phyloP scores from a whole-genome alignment of 2,113 vertebrate species.

The Etia nguti region DNA sequence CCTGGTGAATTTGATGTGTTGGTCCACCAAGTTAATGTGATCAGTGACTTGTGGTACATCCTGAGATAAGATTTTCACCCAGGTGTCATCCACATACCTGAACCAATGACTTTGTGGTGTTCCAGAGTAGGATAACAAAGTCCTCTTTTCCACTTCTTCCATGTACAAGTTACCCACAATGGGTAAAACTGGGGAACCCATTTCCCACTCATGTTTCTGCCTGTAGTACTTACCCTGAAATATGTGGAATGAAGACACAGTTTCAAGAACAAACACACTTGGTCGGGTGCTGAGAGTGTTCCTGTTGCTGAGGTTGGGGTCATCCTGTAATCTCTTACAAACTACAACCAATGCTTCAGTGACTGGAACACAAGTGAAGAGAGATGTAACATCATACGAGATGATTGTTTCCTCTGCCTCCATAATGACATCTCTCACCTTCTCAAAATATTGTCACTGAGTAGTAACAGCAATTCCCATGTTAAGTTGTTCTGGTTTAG shows the following conservation, averaged over 20 bases:
- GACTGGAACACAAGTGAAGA: not conserved
- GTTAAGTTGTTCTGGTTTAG: accelerated
- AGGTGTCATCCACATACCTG: accelerated
- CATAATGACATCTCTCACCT: accelerated
- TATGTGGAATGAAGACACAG: no score
- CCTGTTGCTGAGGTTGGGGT: not conserved
- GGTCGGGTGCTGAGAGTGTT: no score
- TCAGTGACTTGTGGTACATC: accelerated
- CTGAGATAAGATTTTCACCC: not conserved
- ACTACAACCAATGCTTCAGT: not conserved
- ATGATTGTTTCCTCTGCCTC: not conserved
- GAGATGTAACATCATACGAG: not conserved
- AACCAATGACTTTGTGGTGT: not conserved
- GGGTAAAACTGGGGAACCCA: no score
- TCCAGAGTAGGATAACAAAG: no score
- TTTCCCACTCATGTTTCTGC: no score
- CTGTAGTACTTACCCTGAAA: no score
- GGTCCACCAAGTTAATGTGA: not conserved
- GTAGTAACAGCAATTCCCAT: not conserved
- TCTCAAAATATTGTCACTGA: not conserved
- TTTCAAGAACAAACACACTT: no score
- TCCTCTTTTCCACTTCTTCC: no score
- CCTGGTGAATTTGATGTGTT: not conserved
- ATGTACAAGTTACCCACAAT: no score
- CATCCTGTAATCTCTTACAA: no score